Evolutionary conservation across 2,888 invertebrate species (phyloP), one percentile per base, ranked within the genome.

Genomic region (Pristionchus entomophagus): DNA sequence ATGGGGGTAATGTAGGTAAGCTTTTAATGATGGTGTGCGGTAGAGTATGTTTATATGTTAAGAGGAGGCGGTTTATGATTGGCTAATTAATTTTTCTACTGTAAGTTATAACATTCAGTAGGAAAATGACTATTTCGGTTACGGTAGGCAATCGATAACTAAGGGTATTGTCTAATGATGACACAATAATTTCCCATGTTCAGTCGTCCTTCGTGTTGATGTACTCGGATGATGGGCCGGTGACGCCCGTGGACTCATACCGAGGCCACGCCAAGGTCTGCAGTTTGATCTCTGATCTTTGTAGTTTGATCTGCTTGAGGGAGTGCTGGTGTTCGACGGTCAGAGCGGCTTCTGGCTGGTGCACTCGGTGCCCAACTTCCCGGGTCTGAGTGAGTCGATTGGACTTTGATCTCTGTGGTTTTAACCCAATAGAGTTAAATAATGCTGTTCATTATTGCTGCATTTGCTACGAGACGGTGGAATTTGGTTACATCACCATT

Each of bases 331-430:
- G 86, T 94, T 88, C 85, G 82, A 69, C 65, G 94, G 95, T 22
- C 95, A 95, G 22, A 89, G 91, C n/a, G 97, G 97, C 3, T 95
- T 97, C 91, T 98, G 97, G 97, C 93, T 98, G 86, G 95, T 97
- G 73, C 98, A 98, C 94, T 97, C 97, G 32, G 96, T 97, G n/a
- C 98, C 98, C 0, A 95, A 96, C 91, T 98, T 96, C 94, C 97
- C 97, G 0, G 86, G 88, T 17, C 41, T 85, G 19, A 65, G 87
- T 87, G 62, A 82, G 81, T 77, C n/a, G 17, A 49, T 19, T 77
- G 77, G 5, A 10, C 17, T 32, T 49, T 78, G 26, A 51, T 78
- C 32, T 19, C 19, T 80, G 77, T 22, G 29, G 32, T 51, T 80
- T 80, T 17, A 41, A 45, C 77, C 49, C 14, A n/a, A n/a, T n/a